Evolutionary conservation across 2,113 vertebrate genomes (phyloP).

Genomic region (Gobius niger): DNA sequence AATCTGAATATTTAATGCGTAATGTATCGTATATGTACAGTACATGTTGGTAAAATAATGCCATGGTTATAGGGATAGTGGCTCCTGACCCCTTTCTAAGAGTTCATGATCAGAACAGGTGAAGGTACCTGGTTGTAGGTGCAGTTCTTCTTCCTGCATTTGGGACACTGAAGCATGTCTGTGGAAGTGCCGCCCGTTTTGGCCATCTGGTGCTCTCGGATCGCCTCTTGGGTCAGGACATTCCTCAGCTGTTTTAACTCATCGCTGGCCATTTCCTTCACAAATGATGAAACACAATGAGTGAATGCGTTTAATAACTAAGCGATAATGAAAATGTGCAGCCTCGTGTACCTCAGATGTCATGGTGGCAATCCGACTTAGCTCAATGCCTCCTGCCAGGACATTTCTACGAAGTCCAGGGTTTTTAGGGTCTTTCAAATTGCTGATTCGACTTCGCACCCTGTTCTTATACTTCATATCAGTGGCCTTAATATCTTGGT

Average conservation of each 20-base stretch:
- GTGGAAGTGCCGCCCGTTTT: slow-evolving; percentile 92
- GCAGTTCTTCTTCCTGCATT: slow-evolving; percentile 97
- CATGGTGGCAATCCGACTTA: slow-evolving; percentile 88
- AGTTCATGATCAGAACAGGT: too few species aligned
- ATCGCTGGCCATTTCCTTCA: slow-evolving; percentile 96
- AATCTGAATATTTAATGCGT: too few species aligned
- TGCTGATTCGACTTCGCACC: slow-evolving; percentile 95
- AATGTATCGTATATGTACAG: too few species aligned
- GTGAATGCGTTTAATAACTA: not conserved
- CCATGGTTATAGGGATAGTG: too few species aligned
- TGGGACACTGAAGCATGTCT: slow-evolving; percentile 92
- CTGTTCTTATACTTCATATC: slow-evolving; percentile 99
- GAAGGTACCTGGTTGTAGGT: slow-evolving; percentile 81
- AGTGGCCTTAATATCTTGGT: slow-evolving; percentile 89
- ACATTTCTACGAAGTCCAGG: slow-evolving; percentile 88
- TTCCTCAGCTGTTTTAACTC: slow-evolving; percentile 91
- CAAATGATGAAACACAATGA: not conserved
- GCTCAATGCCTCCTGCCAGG: slow-evolving; percentile 82
- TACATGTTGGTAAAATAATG: too few species aligned
- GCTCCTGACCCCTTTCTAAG: too few species aligned
- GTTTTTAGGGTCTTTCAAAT: slow-evolving; percentile 97
- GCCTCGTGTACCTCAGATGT: slow-evolving; percentile 83
- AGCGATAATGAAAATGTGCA: too few species aligned
- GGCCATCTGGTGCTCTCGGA: slow-evolving; percentile 98
- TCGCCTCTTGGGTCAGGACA: slow-evolving; percentile 93